Base-by-base conservation (phyloP, 2,888 invertebrate genomes). In the Anthrax anthrax region DNA sequence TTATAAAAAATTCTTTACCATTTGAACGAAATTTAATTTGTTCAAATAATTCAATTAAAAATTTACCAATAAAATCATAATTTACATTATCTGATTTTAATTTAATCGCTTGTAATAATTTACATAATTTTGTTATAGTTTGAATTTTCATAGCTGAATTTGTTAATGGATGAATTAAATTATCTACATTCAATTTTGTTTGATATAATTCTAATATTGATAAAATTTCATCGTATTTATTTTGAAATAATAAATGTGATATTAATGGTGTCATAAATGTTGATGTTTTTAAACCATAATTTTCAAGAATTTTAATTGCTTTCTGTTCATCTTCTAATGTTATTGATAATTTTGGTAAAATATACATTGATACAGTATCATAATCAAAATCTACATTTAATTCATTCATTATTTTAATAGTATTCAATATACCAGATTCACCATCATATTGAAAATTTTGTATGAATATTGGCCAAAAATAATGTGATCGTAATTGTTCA, bases 401-500 rank as follows among this genome's bases (percentile, higher is more conserved):
- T 2, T 64, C 56, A 1, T 69, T 54, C 76, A 80, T 79, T 29
- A 69, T 70, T 41, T 66, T 56, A 2, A 81, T 54, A 0, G 73
- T 65, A 32, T 70, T 69, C 54, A 78, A 66, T 50, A 81, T 64
- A 0, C 66, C 69, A 1, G 47, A 50, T 49, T 80, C 78, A 0
- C 78, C 78, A 46, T 70, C 65, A 18, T 60, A 63, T 42, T 66
- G 69, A 1, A 71, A 69, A 10, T 65, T 67, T 2, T 72, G 65
- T 18, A 78, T 43, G 40, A 81, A 49, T 43, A 80, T 61, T 0
- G 81, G 79, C 81, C 81, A 81, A 58, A 80, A 81, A 58, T 75
- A 81, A 54, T 81, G 80, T 0, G 77, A 70, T 16, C 77, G 68
- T 44, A 68, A 44, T 3, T 52, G 42, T 43, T 67, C 61, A 0